Percentiles rank a stretch among this genome's conserved stretches.
Evolutionary conservation across 2,113 vertebrate genomes (phyloP).

Genomic region (Phylloscopus trochiloides): DNA sequence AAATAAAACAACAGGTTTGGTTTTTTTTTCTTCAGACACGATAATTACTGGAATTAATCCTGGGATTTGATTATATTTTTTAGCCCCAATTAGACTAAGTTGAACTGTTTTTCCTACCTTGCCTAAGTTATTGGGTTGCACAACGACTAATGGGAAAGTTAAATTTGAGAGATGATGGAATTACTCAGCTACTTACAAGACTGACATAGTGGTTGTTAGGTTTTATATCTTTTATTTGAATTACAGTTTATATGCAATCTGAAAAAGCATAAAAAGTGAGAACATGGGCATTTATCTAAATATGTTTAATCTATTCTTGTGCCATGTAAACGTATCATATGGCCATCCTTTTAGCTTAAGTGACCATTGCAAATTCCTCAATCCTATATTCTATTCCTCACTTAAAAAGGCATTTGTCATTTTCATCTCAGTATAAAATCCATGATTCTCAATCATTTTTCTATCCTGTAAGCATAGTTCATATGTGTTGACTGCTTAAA

Average conservation of each 20-base stretch:
- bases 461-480: neutral
- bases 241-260: neutral
- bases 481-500: neutral
- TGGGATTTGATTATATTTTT: neutral
- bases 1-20: accelerated
- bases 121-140: neutral
- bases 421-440: neutral
- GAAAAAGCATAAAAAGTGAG: neutral
- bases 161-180: neutral
- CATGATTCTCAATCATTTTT: neutral
- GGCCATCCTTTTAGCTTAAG: neutral
- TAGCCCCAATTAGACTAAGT: neutral
- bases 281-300: neutral
- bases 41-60: neutral
- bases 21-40: neutral
- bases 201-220: neutral
- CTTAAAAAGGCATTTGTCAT: neutral
- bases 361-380: neutral
- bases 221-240: neutral
- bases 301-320: neutral
- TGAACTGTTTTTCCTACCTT: neutral
- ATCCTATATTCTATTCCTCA: neutral
- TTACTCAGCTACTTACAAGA: neutral
- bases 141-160: neutral
- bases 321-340: neutral